phyloP scores from a whole-genome alignment of 2,888 invertebrate genomes.

The Plagodis pulveraria region DNA sequence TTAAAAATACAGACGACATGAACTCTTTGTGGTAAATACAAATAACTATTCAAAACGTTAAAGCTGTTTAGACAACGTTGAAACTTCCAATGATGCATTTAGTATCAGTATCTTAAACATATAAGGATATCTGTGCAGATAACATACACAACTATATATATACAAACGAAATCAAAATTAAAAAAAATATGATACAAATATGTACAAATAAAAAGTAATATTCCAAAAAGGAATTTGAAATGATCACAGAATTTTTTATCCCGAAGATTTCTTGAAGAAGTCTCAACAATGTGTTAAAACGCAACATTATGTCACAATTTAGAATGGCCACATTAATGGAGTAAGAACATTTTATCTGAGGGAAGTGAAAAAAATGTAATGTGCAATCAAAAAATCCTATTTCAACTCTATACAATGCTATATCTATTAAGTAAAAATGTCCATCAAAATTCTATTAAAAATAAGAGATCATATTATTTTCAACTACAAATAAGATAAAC shows the following conservation, averaged over 20 bases:
- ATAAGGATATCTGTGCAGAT: conserved; percentile 17
- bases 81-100: conserved; percentile 51
- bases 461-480: conserved; percentile 81
- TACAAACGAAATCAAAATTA: conserved; percentile 45
- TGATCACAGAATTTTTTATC: conserved; percentile 40
- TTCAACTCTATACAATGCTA: conserved; percentile 71
- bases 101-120: conserved; percentile 24
- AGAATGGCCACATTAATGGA: conserved; percentile 66
- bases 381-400: conserved; percentile 66
- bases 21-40: conserved; percentile 71
- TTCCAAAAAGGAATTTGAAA: conserved; percentile 47
- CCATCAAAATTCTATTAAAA: conserved; percentile 83
- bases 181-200: conserved; percentile 65
- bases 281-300: conserved; percentile 53
- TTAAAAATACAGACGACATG: conserved; percentile 69
- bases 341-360: conserved; percentile 48
- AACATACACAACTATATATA: conserved; percentile 47
- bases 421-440: conserved; percentile 83
- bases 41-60: conserved; percentile 60
- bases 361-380: conserved; percentile 59
- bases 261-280: conserved; percentile 45
- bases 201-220: conserved; percentile 63
- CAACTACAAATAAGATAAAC: conserved; percentile 78
- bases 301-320: conserved; percentile 48
- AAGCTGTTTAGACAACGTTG: conserved; percentile 50